Conservation (phyloP, 2,797 vertebrate genomes). For the Coccyzus lansbergi region DNA sequence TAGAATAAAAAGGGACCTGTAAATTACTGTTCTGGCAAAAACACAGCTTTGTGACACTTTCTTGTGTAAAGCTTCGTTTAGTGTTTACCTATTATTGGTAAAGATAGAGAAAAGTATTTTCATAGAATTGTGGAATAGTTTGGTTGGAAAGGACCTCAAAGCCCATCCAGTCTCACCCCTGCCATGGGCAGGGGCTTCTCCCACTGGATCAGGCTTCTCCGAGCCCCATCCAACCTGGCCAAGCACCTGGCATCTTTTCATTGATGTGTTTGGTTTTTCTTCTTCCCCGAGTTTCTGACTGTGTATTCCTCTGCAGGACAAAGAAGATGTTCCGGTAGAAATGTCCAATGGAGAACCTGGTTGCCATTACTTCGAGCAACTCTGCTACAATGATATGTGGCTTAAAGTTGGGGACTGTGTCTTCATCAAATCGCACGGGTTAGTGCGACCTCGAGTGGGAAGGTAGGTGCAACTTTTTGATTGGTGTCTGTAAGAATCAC, state of each 20-base stretch:
- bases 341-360: constrained; percentile 94
- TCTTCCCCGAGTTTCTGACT: constrained; percentile 13
- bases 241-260: background rate
- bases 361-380: constrained; percentile 96
- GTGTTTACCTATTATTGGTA: background rate
- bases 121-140: no score
- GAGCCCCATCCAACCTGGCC: background rate
- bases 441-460: constrained; percentile 93
- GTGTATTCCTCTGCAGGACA: constrained; percentile 81
- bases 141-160: no score
- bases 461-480: constrained; percentile 78
- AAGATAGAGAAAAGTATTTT: background rate
- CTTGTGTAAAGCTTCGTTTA: background rate
- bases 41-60: background rate
- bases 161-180: no score
- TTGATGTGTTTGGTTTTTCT: constrained; percentile 3
- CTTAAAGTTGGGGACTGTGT: constrained; percentile 96
- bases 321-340: constrained; percentile 93
- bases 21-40: background rate
- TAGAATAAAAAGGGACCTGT: background rate
- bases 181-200: no score
- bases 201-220: no score
- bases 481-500: background rate
- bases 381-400: constrained; percentile 93
- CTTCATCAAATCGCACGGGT: constrained; percentile 94